Evolutionary conservation across 2,888 invertebrate species (phyloP).

Genomic region (Hirudinaria manillensis): DNA sequence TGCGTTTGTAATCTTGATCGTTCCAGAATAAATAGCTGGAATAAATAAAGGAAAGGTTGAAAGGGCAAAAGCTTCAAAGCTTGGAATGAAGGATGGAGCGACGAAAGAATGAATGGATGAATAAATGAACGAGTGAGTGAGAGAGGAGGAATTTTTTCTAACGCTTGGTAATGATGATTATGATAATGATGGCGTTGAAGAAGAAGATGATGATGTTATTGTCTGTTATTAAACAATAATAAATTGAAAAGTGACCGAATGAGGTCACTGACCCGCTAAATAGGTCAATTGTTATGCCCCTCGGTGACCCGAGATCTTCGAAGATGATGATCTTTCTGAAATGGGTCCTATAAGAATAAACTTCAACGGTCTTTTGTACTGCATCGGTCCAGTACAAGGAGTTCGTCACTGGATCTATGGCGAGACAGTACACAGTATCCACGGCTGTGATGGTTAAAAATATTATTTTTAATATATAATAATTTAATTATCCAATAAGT

Average conservation of each 20-base stretch:
- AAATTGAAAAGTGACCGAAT: no score
- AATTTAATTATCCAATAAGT: neutral
- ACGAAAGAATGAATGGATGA: no score
- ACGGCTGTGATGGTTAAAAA: neutral
- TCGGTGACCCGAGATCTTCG: neutral
- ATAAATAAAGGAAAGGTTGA: neutral
- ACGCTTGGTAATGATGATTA: no score
- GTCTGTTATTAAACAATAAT: no score
- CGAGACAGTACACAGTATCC: neutral
- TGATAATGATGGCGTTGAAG: no score
- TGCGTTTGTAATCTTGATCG: slow-evolving; percentile 6
- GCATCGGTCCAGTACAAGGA: slow-evolving; percentile 19
- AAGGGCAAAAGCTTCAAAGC: no score
- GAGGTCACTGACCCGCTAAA: neutral
- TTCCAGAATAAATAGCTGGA: slow-evolving; percentile 21
- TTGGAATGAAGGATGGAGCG: no score
- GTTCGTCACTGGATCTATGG: slow-evolving; percentile 8
- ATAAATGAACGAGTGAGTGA: no score
- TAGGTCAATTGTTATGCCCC: slow-evolving; percentile 14
- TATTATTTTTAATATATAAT: slow-evolving; percentile 21
- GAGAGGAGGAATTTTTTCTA: no score
- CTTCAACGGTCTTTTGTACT: slow-evolving; percentile 8
- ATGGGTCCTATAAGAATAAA: slow-evolving; percentile 1
- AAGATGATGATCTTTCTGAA: slow-evolving; percentile 15
- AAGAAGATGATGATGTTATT: no score